Percentiles rank a stretch among this genome's conserved stretches.
phyloP scores from a whole-genome alignment of 2,797 vertebrate genomes.

The Microctenopoma lineatum region DNA sequence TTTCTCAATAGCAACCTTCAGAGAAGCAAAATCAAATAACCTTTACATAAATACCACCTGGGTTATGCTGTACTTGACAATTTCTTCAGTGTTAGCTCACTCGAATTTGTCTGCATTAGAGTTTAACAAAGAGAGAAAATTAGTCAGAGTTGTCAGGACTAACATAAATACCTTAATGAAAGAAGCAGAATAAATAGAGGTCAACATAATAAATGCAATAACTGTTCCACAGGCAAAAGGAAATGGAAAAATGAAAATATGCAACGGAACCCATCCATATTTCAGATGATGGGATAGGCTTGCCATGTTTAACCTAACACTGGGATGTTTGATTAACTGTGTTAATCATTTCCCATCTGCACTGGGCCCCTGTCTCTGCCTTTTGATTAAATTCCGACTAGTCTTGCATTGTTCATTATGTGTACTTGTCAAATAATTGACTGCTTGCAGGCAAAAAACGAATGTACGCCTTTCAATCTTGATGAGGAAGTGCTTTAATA shows the following conservation, averaged over 20 bases:
- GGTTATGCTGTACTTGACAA: constrained; percentile 35
- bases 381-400: constrained; percentile 83
- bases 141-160: constrained; percentile 39
- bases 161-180: constrained; percentile 69
- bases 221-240: constrained; percentile 66
- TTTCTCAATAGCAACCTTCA: constrained; percentile 48
- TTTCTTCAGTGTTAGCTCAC: constrained; percentile 38
- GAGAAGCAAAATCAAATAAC: constrained; percentile 48
- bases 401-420: constrained; percentile 84
- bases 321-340: constrained; percentile 83
- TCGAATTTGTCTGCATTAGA: constrained; percentile 50
- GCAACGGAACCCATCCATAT: constrained; percentile 73
- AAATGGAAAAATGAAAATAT: constrained; percentile 75
- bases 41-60: constrained; percentile 45
- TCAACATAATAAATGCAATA: constrained; percentile 71
- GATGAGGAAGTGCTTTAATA: constrained; percentile 82
- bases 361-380: constrained; percentile 75
- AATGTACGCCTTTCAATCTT: constrained; percentile 77
- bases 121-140: constrained; percentile 53
- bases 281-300: constrained; percentile 78
- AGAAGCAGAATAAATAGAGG: constrained; percentile 63
- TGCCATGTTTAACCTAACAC: constrained; percentile 80
- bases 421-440: constrained; percentile 85
- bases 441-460: constrained; percentile 79
- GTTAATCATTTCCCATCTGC: constrained; percentile 84